These are phyloP conservation scores for Pseudopodoces humilis DNA, from an alignment of 2,113 vertebrate genomes.

Conservation along the genomic window DNA sequence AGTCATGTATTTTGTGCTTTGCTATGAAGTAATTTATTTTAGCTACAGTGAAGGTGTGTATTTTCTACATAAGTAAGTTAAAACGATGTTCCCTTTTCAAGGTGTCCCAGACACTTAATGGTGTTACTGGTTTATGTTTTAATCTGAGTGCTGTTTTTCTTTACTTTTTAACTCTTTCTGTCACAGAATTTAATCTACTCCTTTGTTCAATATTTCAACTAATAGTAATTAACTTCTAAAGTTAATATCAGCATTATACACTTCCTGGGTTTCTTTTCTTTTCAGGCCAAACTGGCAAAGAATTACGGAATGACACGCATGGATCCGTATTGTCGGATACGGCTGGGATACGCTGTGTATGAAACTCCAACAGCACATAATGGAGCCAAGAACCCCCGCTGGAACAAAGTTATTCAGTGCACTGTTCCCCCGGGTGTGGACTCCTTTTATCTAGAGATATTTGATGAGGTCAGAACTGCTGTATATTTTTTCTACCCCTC, in stretches of 20 bases:
- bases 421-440: constrained; percentile 93
- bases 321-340: constrained; percentile 94
- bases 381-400: constrained; percentile 95
- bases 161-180: neutral
- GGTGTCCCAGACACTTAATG: neutral
- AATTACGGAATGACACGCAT: constrained; percentile 98
- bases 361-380: constrained; percentile 98
- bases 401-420: constrained; percentile 98
- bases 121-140: neutral
- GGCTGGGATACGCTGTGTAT: constrained; percentile 93
- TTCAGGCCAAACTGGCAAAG: constrained; percentile 93
- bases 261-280: neutral
- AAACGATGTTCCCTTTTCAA: neutral
- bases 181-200: neutral
- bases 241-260: neutral
- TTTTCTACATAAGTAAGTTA: neutral
- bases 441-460: constrained; percentile 98
- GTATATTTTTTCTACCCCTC: neutral
- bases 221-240: neutral
- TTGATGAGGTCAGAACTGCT: constrained; percentile 88
- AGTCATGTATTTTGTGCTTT: neutral
- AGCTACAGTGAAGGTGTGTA: neutral
- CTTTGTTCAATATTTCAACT: neutral
- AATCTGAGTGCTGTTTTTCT: neutral
- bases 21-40: neutral